Percentiles rank a stretch among this genome's conserved stretches.
These are phyloP conservation scores for Anadara kagoshimensis DNA, from an alignment of 1,140 invertebrate genomes.

Conservation along the genomic window DNA sequence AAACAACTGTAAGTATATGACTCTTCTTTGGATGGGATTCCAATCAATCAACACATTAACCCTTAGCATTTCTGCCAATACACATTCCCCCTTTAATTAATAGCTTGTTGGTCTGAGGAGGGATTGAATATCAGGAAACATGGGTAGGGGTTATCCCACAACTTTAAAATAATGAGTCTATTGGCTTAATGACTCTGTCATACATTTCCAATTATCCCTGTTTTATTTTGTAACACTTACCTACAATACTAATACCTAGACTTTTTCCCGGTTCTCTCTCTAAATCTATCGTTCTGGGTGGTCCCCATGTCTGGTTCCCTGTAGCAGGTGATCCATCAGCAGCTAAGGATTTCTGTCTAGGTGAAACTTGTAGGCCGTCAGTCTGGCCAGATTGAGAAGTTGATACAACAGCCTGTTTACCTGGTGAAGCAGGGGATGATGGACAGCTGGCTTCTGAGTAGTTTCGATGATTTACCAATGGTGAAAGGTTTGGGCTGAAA, in stretches of 20 bases:
- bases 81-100: too few species aligned
- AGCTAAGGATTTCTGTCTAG: constrained; percentile 56
- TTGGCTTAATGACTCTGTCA: too few species aligned
- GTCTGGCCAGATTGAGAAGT: not conserved
- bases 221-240: constrained; percentile 73
- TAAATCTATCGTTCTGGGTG: constrained; percentile 84
- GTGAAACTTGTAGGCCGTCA: constrained; percentile 22
- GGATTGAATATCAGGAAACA: too few species aligned
- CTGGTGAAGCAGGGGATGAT: not conserved
- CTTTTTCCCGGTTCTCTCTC: constrained; percentile 81
- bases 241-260: constrained; percentile 97
- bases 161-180: too few species aligned
- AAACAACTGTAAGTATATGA: too few species aligned
- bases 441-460: not conserved
- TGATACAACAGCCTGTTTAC: not conserved
- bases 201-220: too few species aligned
- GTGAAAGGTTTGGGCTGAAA: constrained; percentile 37
- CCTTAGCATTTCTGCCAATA: too few species aligned
- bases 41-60: too few species aligned
- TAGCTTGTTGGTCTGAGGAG: too few species aligned
- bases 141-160: too few species aligned
- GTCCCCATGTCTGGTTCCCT: constrained; percentile 90
- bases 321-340: constrained; percentile 71
- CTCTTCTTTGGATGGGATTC: too few species aligned
- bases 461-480: constrained; percentile 17